Percentiles rank a stretch among this genome's conserved stretches.
phyloP scores from a whole-genome alignment of 2,797 vertebrate species.

The Chiroxiphia lanceolata region DNA sequence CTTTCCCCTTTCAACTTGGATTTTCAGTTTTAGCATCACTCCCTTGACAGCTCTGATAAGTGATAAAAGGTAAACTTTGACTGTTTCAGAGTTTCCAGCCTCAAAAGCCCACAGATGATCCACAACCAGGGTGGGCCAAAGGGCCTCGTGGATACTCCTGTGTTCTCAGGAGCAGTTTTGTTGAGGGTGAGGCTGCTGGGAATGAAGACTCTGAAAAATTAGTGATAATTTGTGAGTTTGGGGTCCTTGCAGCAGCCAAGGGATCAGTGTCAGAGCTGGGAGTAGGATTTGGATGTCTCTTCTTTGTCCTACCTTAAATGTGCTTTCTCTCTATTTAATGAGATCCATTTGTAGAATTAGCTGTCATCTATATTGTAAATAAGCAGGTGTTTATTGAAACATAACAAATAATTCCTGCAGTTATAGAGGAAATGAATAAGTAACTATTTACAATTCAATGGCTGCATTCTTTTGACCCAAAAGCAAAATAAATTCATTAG shows the following conservation, averaged over 20 bases:
- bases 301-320: not conserved
- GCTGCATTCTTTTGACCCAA: not conserved
- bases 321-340: not conserved
- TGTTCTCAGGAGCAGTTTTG: not conserved
- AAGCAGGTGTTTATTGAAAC: constrained; percentile 32
- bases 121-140: not conserved
- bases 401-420: not conserved
- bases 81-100: not conserved
- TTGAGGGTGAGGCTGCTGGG: not conserved
- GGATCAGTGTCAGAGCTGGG: not conserved
- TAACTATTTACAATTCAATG: constrained; percentile 18
- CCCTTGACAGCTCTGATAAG: constrained; percentile 15
- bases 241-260: not conserved
- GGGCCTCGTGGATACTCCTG: not conserved
- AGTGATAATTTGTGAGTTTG: not conserved
- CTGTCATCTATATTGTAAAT: not conserved
- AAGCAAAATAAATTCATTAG: constrained; percentile 8
- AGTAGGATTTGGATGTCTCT: not conserved
- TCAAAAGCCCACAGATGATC: not conserved
- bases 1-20: constrained; percentile 11
- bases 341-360: not conserved
- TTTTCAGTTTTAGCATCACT: constrained; percentile 37
- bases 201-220: not conserved
- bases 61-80: not conserved
- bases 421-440: not conserved